Base-by-base conservation (phyloP, 2,797 vertebrate species). In the Brotula barbata region DNA sequence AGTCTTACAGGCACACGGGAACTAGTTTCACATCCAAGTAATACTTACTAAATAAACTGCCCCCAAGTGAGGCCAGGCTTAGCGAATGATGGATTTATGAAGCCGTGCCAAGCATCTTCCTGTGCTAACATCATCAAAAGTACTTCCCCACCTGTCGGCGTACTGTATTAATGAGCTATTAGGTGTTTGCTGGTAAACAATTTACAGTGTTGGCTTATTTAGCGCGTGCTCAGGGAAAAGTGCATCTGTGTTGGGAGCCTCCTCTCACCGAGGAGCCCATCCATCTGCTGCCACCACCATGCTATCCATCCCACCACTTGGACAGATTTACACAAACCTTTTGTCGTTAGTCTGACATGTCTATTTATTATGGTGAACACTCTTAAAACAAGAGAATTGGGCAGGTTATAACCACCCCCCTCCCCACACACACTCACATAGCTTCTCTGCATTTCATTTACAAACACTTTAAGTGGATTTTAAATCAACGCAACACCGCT, bases 251-350 rank as follows among this genome's bases (percentile, higher is more conserved):
- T 71, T 64, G 77, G 77, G 77, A 80, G 85, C 64, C 68, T 77
- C 73, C 54, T 61, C 81, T 80, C 52, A 28, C 72, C 53, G 46
- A 78, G 78, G 66, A 83, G 75, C 70, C 65, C 82, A 90, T 90
- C 86, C 82, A 89, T 91, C 87, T 90, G 84, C 81, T 84, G 84
- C 84, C 81, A 81, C 77, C 50, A 44, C 58, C 56, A 50, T 11
- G 6, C 80, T 64, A 81, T 90, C 88, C 75, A 83, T 80, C 83
- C 69, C 57, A 68, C 55, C 77, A 71, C 65, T 75, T 17, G 67
- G 87, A 88, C 86, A 88, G 84, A 91, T 90, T 91, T 91, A 91
- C 86, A 88, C 83, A 87, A 87, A 84, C 70, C 78, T 83, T 88
- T 82, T 86, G 85, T 85, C 69, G 70, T 89, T 80, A 81, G 80